Evolutionary conservation across 2,113 vertebrate species (phyloP).

Genomic region (Prionailurus bengalensis): DNA sequence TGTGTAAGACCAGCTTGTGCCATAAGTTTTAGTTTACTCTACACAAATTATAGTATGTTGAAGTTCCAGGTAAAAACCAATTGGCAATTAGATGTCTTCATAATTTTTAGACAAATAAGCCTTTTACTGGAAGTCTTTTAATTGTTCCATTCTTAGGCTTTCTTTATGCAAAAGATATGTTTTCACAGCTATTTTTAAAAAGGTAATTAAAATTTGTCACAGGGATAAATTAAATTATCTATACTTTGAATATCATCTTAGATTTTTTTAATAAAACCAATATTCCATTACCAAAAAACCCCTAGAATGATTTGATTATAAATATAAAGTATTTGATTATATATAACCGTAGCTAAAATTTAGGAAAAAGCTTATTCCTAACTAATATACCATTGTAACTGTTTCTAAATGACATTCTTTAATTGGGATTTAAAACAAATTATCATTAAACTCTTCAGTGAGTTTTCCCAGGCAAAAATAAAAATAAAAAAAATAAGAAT

Average conservation of each 20-base stretch:
- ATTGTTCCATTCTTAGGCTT: neutral
- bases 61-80: neutral
- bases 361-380: constrained; percentile 17
- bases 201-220: neutral
- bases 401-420: constrained; percentile 46
- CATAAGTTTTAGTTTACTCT: neutral
- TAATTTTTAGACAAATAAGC: neutral
- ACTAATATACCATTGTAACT: neutral
- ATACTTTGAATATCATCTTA: neutral
- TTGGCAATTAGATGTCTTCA: neutral
- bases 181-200: neutral
- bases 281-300: neutral
- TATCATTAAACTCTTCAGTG: constrained; percentile 37
- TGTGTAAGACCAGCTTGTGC: neutral
- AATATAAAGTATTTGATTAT: neutral
- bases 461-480: constrained; percentile 26
- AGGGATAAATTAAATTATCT: neutral
- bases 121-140: neutral
- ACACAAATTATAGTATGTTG: neutral
- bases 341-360: neutral
- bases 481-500: neutral
- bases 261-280: neutral
- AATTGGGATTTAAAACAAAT: constrained; percentile 56
- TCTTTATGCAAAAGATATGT: neutral
- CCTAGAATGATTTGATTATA: neutral